phyloP scores from a whole-genome alignment of 2,113 vertebrate species.

The Oncorhynchus tshawytscha region DNA sequence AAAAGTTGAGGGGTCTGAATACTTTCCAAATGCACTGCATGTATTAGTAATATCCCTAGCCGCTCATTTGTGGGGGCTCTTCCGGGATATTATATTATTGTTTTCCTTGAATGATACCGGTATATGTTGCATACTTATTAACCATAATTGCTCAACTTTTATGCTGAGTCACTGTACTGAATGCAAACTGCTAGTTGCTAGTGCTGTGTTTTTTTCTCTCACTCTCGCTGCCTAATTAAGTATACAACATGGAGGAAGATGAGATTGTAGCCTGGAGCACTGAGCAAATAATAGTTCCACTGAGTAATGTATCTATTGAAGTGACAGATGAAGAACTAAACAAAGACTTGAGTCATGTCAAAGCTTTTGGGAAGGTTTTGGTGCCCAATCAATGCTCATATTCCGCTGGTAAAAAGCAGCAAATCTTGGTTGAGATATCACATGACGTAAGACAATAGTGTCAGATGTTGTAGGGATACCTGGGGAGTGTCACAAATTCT shows the following conservation, averaged over 20 bases:
- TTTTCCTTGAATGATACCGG: not conserved
- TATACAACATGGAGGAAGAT: conserved; percentile 1
- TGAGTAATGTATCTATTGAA: conserved; percentile 8
- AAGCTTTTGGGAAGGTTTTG: conserved; percentile 1
- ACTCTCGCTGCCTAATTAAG: not conserved
- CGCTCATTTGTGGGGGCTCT: not conserved
- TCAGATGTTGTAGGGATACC: conserved; percentile 6
- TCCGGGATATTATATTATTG: not conserved
- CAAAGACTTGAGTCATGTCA: not conserved
- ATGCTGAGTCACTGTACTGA: too few species aligned
- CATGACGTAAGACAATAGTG: not conserved
- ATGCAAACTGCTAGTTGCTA: too few species aligned
- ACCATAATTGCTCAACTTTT: too few species aligned
- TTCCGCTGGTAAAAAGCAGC: not conserved
- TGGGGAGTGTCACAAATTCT: not conserved
- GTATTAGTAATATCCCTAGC: too few species aligned
- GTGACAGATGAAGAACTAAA: not conserved
- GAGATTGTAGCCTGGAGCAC: not conserved
- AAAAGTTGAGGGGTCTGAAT: too few species aligned
- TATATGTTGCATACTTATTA: not conserved
- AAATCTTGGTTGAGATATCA: conserved; percentile 4
- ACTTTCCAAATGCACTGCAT: too few species aligned
- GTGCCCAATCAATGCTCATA: not conserved
- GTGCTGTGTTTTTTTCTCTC: not conserved
- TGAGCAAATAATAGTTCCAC: not conserved